Percentiles rank a stretch among this genome's conserved stretches.
Evolutionary conservation across 1,140 invertebrate species (phyloP).

Genomic region (Drosophila nannoptera): DNA sequence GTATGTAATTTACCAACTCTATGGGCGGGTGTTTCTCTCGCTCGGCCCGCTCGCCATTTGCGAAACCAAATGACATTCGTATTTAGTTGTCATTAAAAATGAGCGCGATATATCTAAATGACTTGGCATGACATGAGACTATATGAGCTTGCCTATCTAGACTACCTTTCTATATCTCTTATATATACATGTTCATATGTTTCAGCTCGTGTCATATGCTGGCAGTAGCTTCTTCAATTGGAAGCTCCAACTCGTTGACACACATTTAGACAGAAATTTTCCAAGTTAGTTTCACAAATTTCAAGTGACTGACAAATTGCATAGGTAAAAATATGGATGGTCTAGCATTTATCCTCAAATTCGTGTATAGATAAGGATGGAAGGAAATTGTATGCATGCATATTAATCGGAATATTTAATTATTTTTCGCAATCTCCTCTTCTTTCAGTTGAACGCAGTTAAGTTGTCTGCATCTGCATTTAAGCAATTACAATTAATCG

Average conservation of each 20-base stretch:
- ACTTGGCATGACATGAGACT: slow-evolving; percentile 29
- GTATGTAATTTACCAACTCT: slow-evolving; percentile 42
- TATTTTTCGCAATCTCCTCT: too few species aligned
- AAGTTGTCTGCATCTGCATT: too few species aligned
- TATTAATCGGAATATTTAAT: too few species aligned
- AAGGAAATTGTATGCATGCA: neutral
- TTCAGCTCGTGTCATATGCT: slow-evolving; percentile 8
- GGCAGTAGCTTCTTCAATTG: slow-evolving; percentile 43
- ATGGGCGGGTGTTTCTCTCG: neutral
- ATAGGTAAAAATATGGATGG: neutral
- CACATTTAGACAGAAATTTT: slow-evolving; percentile 29
- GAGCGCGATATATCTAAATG: slow-evolving; percentile 60
- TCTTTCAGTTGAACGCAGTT: too few species aligned
- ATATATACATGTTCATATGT: neutral
- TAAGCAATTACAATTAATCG: too few species aligned
- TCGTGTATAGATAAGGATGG: neutral
- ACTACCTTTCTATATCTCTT: neutral
- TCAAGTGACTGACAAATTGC: slow-evolving; percentile 13
- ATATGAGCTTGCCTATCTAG: neutral
- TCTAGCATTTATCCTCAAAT: neutral
- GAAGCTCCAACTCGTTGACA: slow-evolving; percentile 67
- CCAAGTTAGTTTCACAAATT: neutral
- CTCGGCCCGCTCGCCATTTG: slow-evolving; percentile 8
- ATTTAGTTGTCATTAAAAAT: slow-evolving; percentile 72
- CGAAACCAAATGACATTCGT: slow-evolving; percentile 58